Base-by-base conservation (phyloP, 2,113 vertebrate species). In the Boulengeromyrus knoepffleri region DNA sequence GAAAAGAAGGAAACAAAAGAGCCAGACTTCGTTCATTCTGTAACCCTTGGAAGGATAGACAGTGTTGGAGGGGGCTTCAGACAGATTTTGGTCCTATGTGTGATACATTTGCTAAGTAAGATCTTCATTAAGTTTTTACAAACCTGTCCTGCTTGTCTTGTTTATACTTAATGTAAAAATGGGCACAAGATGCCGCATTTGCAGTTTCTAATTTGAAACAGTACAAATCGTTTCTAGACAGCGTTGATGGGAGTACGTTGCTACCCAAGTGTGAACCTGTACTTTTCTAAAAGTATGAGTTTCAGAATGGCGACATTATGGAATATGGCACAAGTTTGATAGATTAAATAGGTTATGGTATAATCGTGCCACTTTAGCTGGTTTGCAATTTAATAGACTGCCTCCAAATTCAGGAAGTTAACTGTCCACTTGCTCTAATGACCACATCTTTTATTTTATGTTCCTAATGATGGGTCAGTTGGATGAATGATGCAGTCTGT, bases 341-440 rank as follows among this genome's bases (percentile, higher is more conserved):
- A 92, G 92, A 92, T 94, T 95, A 94, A 93, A 96, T 96, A 96
- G 95, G 95, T 96, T 96, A 96, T 96, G 95, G 96, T 95, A 96
- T 92, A 93, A 93, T 92, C 92, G 95, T 95, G 95, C 95, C 95
- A 93, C 94, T 95, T 83, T 94, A 96, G 93, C 93, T 90, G 93
- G 89, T 94, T 94, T 92, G 94, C 93, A 92, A 95, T 95, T 96
- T 96, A 96, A 96, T 96, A 87, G 56, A 90, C 89, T 50, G 46
- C 31, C 58, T 66, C 52, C 88, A 31, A 87, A 56, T 39, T 87
- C 45, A 5, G 13, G 46, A 90, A 19, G 42, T 62, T n/a, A 62
- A 42, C 83, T 47, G 50, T 85, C 45, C 3, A 15, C 56, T 70
- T 17, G 46, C 19, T 21, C 58, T 90, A 58, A 87, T 87, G 56